These are phyloP conservation scores for Phrynocephalus versicolor DNA, from an alignment of 2,113 vertebrate genomes.

Conservation along the genomic window DNA sequence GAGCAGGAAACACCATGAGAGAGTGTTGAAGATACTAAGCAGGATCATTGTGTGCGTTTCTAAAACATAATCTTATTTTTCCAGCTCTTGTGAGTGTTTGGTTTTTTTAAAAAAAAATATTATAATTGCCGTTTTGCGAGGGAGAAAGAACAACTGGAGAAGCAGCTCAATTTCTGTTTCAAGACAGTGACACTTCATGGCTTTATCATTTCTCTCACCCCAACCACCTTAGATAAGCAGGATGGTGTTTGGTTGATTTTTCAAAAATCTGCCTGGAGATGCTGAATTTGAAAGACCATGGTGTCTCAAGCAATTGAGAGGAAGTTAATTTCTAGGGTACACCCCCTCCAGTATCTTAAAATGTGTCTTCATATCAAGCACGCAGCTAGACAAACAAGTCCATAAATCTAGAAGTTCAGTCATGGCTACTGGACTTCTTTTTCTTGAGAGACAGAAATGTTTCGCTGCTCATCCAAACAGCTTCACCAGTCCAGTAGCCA, in stretches of 20 bases:
- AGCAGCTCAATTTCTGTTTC: background rate
- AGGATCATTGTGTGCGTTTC: background rate
- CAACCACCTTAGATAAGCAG: background rate
- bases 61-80: background rate
- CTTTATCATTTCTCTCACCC: background rate
- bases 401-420: too few species aligned
- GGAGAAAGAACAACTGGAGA: background rate
- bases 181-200: background rate
- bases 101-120: background rate
- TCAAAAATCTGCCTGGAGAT: constrained; percentile 10
- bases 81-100: background rate
- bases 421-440: too few species aligned
- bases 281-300: constrained; percentile 14
- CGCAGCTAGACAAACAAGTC: constrained; percentile 1
- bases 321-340: constrained; percentile 9
- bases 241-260: background rate
- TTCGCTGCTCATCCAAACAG: too few species aligned
- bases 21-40: background rate
- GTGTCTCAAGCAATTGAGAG: background rate
- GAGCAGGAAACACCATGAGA: background rate
- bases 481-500: too few species aligned
- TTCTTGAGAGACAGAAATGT: too few species aligned
- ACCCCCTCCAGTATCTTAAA: background rate
- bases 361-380: constrained; percentile 29
- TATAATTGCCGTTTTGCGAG: background rate